Conservation (phyloP, 1,140 invertebrate species). For the Dysdera silvatica region DNA sequence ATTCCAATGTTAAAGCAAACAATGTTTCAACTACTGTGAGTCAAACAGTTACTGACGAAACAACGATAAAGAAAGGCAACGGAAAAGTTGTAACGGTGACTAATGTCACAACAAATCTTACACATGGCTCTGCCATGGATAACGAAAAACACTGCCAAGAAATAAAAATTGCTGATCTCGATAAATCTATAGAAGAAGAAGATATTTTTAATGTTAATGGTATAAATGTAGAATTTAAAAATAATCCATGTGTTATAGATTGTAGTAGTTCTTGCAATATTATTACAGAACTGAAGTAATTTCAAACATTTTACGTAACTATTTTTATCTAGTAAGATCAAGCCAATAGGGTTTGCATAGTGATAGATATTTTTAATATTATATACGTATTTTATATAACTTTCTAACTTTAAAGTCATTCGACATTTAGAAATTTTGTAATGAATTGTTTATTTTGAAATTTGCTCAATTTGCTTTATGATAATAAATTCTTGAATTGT, state of each 20-base stretch:
- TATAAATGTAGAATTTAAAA: slow-evolving; percentile 4
- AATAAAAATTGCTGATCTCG: neutral
- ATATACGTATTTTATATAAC: too few relatives aligned
- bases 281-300: slow-evolving; percentile 16
- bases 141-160: neutral
- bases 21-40: slow-evolving; percentile 17
- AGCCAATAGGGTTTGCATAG: too few relatives aligned
- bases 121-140: slow-evolving; percentile 1
- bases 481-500: too few relatives aligned
- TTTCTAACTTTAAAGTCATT: too few relatives aligned
- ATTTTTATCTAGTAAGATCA: too few relatives aligned
- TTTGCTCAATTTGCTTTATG: too few relatives aligned
- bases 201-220: slow-evolving; percentile 1
- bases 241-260: slow-evolving; percentile 6
- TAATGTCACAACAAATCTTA: slow-evolving; percentile 17
- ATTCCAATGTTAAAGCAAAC: neutral
- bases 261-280: slow-evolving; percentile 21
- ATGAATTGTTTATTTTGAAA: too few relatives aligned
- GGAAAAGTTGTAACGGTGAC: slow-evolving; percentile 21
- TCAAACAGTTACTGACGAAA: slow-evolving; percentile 24
- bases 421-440: too few relatives aligned
- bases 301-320: neutral
- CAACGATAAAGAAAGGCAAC: slow-evolving; percentile 16
- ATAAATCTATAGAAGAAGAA: neutral
- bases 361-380: too few relatives aligned